A percentile compares a stretch with the other conserved stretches of the same genome.
These are phyloP conservation scores for Tonatia bakeri DNA, from an alignment of 2,113 vertebrate species.

Conservation along the genomic window DNA sequence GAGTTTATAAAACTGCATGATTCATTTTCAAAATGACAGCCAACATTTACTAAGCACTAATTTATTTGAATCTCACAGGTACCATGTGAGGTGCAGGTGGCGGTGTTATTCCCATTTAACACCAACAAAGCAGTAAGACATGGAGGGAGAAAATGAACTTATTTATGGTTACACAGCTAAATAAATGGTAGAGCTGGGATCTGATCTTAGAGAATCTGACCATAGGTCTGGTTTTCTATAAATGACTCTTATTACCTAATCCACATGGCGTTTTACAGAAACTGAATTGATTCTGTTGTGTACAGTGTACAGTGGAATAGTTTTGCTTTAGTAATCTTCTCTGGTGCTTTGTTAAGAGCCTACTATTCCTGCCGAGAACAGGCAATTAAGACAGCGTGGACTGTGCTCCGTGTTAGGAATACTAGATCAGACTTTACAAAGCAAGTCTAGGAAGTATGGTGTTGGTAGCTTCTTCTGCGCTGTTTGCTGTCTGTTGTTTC, in stretches of 20 bases:
- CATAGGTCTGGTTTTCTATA: neutral
- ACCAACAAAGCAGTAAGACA: neutral
- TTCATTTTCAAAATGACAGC: constrained; percentile 39
- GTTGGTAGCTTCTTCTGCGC: neutral
- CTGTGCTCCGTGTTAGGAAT: neutral
- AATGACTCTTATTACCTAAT: neutral
- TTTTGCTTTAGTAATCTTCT: neutral
- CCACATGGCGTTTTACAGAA: neutral
- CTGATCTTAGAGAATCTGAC: neutral
- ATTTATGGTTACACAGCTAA: neutral
- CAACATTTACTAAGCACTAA: neutral
- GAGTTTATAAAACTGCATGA: constrained; percentile 18
- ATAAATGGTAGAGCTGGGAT: neutral
- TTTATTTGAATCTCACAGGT: neutral
- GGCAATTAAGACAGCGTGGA: neutral
- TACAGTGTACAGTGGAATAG: neutral
- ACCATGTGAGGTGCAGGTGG: neutral
- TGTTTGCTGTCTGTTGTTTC: neutral
- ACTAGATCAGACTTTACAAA: neutral
- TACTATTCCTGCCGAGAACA: neutral
- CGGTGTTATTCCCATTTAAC: neutral
- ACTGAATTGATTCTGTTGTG: neutral
- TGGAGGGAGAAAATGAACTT: neutral
- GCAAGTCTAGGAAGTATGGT: neutral
- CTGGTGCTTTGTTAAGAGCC: neutral